phyloP scores from a whole-genome alignment of 2,888 invertebrate species.

The Phyto melanocephala region DNA sequence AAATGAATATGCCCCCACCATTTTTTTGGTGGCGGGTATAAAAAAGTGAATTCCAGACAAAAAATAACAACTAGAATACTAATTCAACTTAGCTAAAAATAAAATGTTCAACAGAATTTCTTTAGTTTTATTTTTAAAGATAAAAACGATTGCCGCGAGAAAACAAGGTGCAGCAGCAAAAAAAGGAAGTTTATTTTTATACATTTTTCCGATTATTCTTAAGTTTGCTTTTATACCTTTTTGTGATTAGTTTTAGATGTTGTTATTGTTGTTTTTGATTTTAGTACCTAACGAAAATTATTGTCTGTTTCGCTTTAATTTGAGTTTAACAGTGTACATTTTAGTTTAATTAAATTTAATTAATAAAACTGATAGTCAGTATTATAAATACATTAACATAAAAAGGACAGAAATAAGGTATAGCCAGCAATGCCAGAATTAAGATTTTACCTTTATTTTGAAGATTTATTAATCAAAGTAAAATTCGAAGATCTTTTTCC shows the following conservation, averaged over 20 bases:
- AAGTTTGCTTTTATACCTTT: background rate
- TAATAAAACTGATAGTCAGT: too few relatives aligned
- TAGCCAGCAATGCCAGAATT: too few relatives aligned
- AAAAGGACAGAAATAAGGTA: too few relatives aligned
- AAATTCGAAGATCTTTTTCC: too few relatives aligned
- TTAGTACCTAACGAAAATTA: background rate
- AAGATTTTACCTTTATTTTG: too few relatives aligned
- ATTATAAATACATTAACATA: too few relatives aligned
- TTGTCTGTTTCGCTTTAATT: background rate
- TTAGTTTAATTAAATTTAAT: too few relatives aligned
- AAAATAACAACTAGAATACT: background rate
- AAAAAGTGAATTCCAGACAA: too few relatives aligned
- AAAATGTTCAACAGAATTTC: background rate
- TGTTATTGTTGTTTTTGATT: background rate
- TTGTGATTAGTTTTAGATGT: background rate
- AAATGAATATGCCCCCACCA: too few relatives aligned
- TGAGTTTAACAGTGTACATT: too few relatives aligned
- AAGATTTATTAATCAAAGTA: too few relatives aligned
- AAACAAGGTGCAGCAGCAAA: background rate
- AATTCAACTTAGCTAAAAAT: background rate
- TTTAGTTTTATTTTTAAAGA: background rate
- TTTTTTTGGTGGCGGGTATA: too few relatives aligned
- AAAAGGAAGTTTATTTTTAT: background rate
- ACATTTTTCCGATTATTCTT: background rate
- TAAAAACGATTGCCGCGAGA: background rate